These are phyloP conservation scores for Ophthalmolycus amberensis DNA, from an alignment of 2,113 vertebrate species.

Conservation along the genomic window DNA sequence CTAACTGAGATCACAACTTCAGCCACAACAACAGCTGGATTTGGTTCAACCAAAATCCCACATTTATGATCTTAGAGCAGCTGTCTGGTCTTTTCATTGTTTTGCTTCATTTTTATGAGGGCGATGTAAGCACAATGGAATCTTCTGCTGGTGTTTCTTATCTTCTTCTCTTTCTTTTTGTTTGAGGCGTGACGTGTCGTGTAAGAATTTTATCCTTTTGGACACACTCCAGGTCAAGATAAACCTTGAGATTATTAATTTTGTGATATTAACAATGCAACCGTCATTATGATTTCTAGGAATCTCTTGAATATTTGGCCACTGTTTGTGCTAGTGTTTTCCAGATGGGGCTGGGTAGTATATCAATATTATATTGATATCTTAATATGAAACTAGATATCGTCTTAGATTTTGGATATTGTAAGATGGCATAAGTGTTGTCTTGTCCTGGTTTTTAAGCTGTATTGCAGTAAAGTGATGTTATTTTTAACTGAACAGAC, in stretches of 20 bases:
- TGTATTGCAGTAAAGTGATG: neutral
- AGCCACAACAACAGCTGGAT: slow-evolving; percentile 42
- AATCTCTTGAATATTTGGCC: neutral
- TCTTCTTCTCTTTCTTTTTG: neutral
- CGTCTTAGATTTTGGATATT: too few species aligned
- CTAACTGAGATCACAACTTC: slow-evolving; percentile 33
- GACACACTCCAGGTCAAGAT: slow-evolving; percentile 2
- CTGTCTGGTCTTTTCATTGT: slow-evolving; percentile 22
- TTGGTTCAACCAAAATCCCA: slow-evolving; percentile 21
- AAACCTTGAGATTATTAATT: neutral
- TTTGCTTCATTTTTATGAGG: slow-evolving; percentile 1
- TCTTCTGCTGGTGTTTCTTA: slow-evolving; percentile 14
- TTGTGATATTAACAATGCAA: neutral
- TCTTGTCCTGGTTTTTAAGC: neutral
- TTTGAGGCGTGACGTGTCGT: slow-evolving; percentile 8
- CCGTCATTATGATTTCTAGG: neutral
- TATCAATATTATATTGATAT: neutral
- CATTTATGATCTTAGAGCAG: slow-evolving; percentile 26
- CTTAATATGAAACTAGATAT: neutral
- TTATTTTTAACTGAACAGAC: too few species aligned
- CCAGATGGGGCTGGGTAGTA: neutral
- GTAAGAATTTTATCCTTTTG: slow-evolving; percentile 16
- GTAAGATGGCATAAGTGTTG: too few species aligned
- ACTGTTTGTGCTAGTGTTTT: slow-evolving; percentile 1
- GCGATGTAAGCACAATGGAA: slow-evolving; percentile 37